phyloP scores from a whole-genome alignment of 1,140 invertebrate species.

The Solenopsis fugax region DNA sequence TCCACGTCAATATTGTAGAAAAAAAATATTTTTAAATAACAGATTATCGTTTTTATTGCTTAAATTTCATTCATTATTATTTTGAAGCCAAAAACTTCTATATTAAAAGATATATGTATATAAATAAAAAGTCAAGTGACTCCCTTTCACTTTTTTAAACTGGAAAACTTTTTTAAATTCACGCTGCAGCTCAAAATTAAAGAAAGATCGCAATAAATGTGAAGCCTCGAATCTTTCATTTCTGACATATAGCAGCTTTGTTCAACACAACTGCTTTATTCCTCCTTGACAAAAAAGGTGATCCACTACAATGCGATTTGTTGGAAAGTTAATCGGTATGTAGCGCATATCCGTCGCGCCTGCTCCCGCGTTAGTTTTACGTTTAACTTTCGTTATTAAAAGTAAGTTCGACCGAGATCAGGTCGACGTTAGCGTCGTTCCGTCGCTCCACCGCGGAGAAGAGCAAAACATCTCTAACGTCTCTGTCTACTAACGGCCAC shows the following conservation, averaged over 20 bases:
- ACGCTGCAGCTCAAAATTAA: neutral
- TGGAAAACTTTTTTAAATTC: no score
- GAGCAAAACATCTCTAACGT: slow-evolving; percentile 12
- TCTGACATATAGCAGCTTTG: neutral
- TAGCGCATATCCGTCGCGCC: neutral
- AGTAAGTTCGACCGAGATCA: slow-evolving; percentile 15
- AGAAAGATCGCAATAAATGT: neutral
- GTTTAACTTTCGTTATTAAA: slow-evolving; percentile 52
- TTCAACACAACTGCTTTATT: neutral
- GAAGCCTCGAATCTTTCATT: neutral
- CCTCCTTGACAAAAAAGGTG: neutral
- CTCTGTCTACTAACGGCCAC: slow-evolving; percentile 7
- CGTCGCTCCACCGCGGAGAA: neutral
- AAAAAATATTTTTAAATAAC: no score
- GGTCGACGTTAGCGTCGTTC: neutral
- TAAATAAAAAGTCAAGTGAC: no score
- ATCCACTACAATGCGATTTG: neutral
- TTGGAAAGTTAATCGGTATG: slow-evolving; percentile 14
- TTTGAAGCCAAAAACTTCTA: no score
- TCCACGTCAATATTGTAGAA: no score
- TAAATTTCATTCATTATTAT: no score
- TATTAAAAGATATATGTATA: no score
- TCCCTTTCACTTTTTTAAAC: no score
- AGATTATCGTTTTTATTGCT: no score
- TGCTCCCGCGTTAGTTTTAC: neutral